Evolutionary conservation across 2,113 vertebrate genomes (phyloP), one percentile per base, ranked within the genome.

Genomic region (Centropus bengalensis): DNA sequence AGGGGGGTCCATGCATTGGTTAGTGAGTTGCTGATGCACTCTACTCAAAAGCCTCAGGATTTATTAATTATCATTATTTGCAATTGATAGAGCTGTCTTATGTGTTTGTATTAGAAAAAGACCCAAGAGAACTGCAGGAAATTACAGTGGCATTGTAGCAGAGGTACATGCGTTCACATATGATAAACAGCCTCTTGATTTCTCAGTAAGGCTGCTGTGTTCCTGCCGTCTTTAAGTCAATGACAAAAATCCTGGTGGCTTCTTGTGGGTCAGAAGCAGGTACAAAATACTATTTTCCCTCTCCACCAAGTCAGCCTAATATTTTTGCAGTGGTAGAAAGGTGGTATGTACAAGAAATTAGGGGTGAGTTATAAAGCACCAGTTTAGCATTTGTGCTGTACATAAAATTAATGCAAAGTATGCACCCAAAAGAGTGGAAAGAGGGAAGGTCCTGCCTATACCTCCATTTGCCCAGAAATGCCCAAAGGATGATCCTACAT

Each of bases 51-150:
- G 7, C 28, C 32, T n/a, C 28, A 84, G n/a, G 36, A 67, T 75
- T 86, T 73, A 30, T 85, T 58, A 45, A 82, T 27, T 91, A 63
- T 68, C 64, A 47, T 70, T 93, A 38, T 59, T 93, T 80, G 63
- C 44, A 71, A 73, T 75, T 86, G 28, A 55, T 78, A 54, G 55
- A 87, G 55, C 49, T 89, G 59, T 11, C 32, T 84, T 91, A 15
- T 64, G 42, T 80, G 36, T 79, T 86, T 82, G 26, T 69, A 36
- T 62, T 79, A 66, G 69, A 89, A 87, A 56, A 3, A 58, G 51
- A 80, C 64, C 32, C 55, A 74, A 56, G 67, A 77, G 78, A 30
- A 77, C 44, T 51, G 27, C 38, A 93, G 80, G 68, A 82, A 73
- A 73, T 70, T 62, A 42, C 0, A 0, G 24, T n/a, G 58, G 69